phyloP scores from a whole-genome alignment of 2,113 vertebrate genomes.

The Marcusenius ussheri region DNA sequence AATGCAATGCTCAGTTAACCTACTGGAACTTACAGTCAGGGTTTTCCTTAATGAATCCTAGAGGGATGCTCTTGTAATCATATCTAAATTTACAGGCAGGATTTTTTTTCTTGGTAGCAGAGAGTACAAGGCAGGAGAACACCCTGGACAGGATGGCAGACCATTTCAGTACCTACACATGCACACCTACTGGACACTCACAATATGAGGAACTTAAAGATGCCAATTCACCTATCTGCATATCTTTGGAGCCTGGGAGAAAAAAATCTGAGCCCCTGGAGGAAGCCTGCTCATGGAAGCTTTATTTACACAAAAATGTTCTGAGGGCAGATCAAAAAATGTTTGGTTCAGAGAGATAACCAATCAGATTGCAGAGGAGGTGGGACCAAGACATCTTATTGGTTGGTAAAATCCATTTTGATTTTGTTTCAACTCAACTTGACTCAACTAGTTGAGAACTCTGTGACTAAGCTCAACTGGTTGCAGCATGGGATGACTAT shows the following conservation, averaged over 20 bases:
- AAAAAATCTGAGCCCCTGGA: not conserved
- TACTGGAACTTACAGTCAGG: not conserved
- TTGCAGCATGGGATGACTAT: not conserved
- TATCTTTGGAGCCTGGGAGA: not conserved
- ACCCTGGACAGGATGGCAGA: not conserved
- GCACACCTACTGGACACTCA: not conserved
- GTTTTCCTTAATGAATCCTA: not conserved
- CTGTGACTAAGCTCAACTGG: no score
- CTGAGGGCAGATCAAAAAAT: not conserved
- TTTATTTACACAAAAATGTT: not conserved
- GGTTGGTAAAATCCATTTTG: not conserved
- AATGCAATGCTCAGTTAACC: not conserved
- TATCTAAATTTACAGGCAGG: not conserved
- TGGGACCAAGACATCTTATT: not conserved
- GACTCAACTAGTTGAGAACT: no score
- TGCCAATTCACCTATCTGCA: not conserved
- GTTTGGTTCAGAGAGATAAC: not conserved
- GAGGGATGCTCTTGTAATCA: not conserved
- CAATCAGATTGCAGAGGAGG: not conserved
- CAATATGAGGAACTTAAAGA: not conserved
- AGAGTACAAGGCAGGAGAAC: not conserved
- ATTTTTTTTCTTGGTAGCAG: not conserved
- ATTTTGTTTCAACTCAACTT: no score
- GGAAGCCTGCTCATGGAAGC: not conserved
- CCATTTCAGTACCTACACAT: not conserved